Base-by-base conservation (phyloP, 2,797 vertebrate genomes). In the Ptychadena robeensis region DNA sequence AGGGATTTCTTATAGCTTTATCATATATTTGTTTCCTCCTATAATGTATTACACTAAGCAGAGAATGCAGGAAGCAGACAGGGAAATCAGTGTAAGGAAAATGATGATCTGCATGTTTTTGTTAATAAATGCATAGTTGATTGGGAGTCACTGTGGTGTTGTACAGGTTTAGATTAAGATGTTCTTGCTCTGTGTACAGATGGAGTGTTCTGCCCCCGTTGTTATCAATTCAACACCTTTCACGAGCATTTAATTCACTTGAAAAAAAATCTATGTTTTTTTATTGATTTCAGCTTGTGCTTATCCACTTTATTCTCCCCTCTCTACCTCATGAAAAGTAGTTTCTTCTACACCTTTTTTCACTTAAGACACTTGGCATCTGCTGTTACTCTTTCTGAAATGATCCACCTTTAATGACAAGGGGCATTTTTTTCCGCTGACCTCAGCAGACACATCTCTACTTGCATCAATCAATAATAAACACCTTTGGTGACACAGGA, bases 211-310 rank as follows among this genome's bases (percentile, higher is more conserved):
- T 85, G 82, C 82, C 78, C 82, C 66, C 40, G 61, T 73, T 80
- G 82, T 85, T 85, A 85, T 85, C 82, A 85, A 85, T 85, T 85
- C 82, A 85, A 65, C 82, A 74, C 82, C 82, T 80, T 85, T 85
- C 82, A 85, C 11, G 82, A 85, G 78, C 82, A 85, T 85, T 80
- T 85, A 85, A 85, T 85, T 85, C 82, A 85, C 78, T 85, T 80
- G 72, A 80, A 85, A 82, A 81, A 85, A 85, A 85, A 85, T 85
- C 82, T 76, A 85, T 85, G 78, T 85, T 85, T 80, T 84, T 85
- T 70, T 85, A 85, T 85, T 85, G 82, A 85, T 85, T 85, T 85
- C 78, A 76, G 82, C 78, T 85, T 85, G 78, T 85, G 82, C 78
- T 85, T 78, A 85, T 85, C 82, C 82, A 80, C 82, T 85, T 80